These are phyloP conservation scores for Carollia perspicillata DNA, from an alignment of 2,113 vertebrate species.

Conservation along the genomic window DNA sequence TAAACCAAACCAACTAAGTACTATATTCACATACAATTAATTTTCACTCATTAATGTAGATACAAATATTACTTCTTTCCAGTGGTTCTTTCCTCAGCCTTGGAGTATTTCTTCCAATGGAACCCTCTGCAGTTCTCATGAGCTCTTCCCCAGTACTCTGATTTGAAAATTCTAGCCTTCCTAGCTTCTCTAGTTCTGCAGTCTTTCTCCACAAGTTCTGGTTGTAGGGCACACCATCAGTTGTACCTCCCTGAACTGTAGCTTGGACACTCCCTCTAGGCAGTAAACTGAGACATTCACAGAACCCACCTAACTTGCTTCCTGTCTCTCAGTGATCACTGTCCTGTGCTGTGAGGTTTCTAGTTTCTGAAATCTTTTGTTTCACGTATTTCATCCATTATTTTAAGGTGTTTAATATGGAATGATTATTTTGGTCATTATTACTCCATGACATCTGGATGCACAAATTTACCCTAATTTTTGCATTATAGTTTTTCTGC, in stretches of 20 bases:
- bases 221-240: not conserved
- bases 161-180: too few species aligned
- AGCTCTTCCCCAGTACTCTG: not conserved
- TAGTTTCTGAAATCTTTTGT: not conserved
- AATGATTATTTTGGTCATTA: not conserved
- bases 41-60: too few species aligned
- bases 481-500: not conserved
- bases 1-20: too few species aligned
- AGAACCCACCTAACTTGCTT: not conserved
- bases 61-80: not conserved
- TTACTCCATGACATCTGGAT: not conserved
- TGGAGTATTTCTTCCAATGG: not conserved
- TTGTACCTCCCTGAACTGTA: not conserved
- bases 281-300: not conserved
- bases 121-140: not conserved
- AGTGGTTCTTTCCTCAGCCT: not conserved
- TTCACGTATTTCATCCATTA: not conserved
- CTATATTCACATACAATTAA: too few species aligned
- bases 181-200: not conserved
- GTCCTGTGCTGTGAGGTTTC: not conserved
- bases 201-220: not conserved
- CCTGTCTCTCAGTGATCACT: not conserved
- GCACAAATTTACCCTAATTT: not conserved
- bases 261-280: not conserved
- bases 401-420: not conserved